A percentile compares a stretch with the other conserved stretches of the same genome.
phyloP scores from a whole-genome alignment of 2,113 vertebrate genomes.

The Alectura lathami region DNA sequence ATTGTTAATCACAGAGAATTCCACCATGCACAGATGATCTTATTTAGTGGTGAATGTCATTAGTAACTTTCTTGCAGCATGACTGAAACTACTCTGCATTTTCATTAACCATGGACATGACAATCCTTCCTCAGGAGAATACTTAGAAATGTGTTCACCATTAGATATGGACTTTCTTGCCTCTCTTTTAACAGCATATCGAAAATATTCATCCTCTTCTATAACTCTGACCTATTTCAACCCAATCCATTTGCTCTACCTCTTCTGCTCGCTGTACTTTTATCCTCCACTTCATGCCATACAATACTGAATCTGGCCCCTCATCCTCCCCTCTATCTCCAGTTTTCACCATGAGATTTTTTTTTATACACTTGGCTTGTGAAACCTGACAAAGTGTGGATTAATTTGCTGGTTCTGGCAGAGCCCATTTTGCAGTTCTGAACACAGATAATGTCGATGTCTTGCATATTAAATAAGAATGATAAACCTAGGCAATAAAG shows the following conservation, averaged over 20 bases:
- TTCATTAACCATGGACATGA: neutral
- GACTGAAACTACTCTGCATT: neutral
- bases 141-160: neutral
- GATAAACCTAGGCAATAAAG: neutral
- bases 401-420: neutral
- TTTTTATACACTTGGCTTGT: neutral
- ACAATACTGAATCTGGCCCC: neutral
- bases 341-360: neutral
- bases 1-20: neutral
- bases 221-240: neutral
- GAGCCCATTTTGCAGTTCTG: neutral
- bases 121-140: neutral
- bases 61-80: neutral
- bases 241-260: neutral
- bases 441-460: accelerated
- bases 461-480: neutral
- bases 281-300: neutral
- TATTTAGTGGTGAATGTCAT: neutral
- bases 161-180: neutral
- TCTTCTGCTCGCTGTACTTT: neutral
- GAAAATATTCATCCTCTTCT: neutral
- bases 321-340: accelerated
- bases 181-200: neutral
- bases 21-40: neutral
- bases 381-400: neutral